Conservation (phyloP, 2,113 vertebrate species). For the Thamnaconus septentrionalis region DNA sequence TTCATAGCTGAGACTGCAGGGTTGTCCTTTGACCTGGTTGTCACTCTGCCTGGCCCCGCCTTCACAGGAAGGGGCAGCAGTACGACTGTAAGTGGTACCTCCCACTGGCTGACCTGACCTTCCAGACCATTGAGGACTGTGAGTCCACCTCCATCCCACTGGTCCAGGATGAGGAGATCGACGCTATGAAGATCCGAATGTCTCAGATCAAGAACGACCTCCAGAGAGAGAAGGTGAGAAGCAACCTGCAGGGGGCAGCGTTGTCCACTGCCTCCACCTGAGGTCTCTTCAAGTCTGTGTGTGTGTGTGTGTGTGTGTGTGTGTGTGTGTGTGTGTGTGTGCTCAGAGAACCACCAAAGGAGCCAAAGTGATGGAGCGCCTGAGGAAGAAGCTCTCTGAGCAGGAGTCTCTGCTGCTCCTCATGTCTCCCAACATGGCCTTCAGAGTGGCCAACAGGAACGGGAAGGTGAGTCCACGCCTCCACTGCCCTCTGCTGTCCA, state of each 20-base stretch:
- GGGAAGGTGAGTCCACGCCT: slow-evolving; percentile 83
- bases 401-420: slow-evolving; percentile 91
- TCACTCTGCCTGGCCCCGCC: neutral
- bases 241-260: neutral
- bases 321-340: neutral
- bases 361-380: slow-evolving; percentile 84
- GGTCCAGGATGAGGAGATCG: slow-evolving; percentile 91
- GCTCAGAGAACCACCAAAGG: slow-evolving; percentile 89
- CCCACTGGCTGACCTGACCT: slow-evolving; percentile 88
- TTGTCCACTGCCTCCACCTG: neutral
- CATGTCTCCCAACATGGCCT: slow-evolving; percentile 94
- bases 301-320: too few relatives aligned
- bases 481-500: slow-evolving; percentile 54
- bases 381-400: slow-evolving; percentile 92
- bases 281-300: neutral
- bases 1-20: neutral
- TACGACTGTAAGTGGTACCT: slow-evolving; percentile 98
- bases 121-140: slow-evolving; percentile 89
- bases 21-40: neutral
- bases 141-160: slow-evolving; percentile 86
- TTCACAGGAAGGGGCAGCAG: slow-evolving; percentile 87
- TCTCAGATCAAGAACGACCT: slow-evolving; percentile 94
- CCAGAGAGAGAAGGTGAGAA: slow-evolving; percentile 88
- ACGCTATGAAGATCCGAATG: slow-evolving; percentile 93
- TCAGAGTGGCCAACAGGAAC: slow-evolving; percentile 87